Base-by-base conservation (phyloP, 2,797 vertebrate genomes). In the Megalops cyprinoides region DNA sequence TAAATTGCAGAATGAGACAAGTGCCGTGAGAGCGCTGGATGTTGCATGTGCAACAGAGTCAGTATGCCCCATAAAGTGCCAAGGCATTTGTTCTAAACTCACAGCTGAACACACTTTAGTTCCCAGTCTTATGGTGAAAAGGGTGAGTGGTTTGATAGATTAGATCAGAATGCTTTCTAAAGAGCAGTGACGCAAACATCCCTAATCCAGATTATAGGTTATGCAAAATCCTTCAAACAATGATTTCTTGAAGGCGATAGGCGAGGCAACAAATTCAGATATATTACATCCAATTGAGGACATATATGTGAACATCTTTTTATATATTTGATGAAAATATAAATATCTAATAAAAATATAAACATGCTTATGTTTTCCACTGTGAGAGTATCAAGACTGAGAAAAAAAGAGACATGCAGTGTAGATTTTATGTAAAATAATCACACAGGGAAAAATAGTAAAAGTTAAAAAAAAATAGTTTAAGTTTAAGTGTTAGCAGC, bases 201-300 rank as follows among this genome's bases (percentile, higher is more conserved):
- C 89, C 86, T 94, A 94, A 94, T 93, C 93, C 92, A 90, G 92
- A 91, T 95, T 93, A 92, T 74, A 86, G 80, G 81, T 53, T 83
- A 86, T 18, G 86, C 86, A 78, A 85, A 92, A 92, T 93, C 90
- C 91, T 89, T 86, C 86, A 86, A 88, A 92, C 87, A 90, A 82
- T 12, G 83, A 88, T 78, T 76, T 79, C 87, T 90, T 87, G n/a
- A 60, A 58, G 76, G 28, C 31, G 44, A 76, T 81, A 39, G 55
- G 77, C 46, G 14, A 75, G 39, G 74, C 81, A n/a, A n/a, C n/a
- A n/a, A 55, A 84, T 8, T 76, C 51, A 53, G 74, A 6, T 71
- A 39, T 79, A 25, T 74, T 76, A 82, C 15, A 18, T 34, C 37
- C n/a, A 25, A n/a, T 9, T 77, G 23, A 46, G 46, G 58, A 28